Evolutionary conservation across 2,113 vertebrate species (phyloP).

Genomic region (Cynocephalus volans): DNA sequence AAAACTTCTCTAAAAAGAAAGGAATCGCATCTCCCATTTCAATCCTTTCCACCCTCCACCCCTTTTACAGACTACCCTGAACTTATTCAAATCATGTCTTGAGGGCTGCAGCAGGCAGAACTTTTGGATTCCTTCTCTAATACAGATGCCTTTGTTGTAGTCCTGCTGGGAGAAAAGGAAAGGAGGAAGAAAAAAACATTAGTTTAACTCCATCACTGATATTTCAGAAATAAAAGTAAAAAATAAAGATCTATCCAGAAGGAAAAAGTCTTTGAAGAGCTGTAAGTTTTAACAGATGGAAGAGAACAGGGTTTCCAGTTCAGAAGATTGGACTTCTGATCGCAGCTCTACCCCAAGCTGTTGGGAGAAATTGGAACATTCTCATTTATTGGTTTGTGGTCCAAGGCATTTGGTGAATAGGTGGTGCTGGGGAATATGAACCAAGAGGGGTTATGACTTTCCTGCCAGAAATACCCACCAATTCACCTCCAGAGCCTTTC

Average conservation of each 20-base stretch:
- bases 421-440: neutral
- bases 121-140: neutral
- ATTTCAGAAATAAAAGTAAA: conserved; percentile 44
- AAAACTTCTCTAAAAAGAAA: conserved; percentile 24
- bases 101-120: neutral
- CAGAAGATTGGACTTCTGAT: neutral
- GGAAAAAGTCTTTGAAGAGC: neutral
- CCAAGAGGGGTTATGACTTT: neutral
- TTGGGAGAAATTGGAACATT: neutral
- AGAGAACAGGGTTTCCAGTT: neutral
- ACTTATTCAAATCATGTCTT: neutral
- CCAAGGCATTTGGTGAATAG: neutral
- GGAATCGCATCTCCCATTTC: fast-evolving
- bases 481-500: neutral
- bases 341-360: neutral
- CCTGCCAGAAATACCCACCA: neutral
- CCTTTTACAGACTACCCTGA: neutral
- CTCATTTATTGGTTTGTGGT: neutral
- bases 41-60: neutral
- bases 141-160: neutral
- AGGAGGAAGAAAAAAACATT: neutral
- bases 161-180: neutral
- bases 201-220: neutral
- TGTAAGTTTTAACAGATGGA: neutral
- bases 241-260: neutral